phyloP scores from a whole-genome alignment of 2,113 vertebrate species.

The Albula goreensis region DNA sequence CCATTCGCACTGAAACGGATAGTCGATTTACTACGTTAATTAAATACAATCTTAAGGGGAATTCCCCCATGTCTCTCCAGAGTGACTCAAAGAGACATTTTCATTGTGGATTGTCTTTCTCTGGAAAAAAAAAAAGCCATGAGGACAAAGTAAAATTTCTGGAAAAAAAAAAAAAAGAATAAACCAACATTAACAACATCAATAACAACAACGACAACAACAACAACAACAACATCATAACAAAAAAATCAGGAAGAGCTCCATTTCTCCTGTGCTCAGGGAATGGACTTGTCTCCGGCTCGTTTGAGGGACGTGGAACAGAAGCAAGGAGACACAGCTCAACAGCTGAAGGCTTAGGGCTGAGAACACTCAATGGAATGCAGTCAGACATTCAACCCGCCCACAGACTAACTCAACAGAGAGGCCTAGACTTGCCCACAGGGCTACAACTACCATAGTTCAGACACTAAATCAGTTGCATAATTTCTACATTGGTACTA shows the following conservation, averaged over 20 bases:
- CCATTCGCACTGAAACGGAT: background rate
- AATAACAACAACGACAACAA: too few species aligned
- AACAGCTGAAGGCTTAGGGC: slow-evolving; percentile 20
- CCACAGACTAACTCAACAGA: slow-evolving; percentile 6
- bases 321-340: background rate
- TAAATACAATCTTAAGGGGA: background rate
- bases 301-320: background rate
- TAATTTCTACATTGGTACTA: slow-evolving; percentile 25
- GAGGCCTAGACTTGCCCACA: slow-evolving; percentile 2
- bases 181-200: too few species aligned
- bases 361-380: slow-evolving; percentile 4
- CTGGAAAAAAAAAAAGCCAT: background rate
- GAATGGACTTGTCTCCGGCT: background rate
- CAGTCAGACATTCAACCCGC: slow-evolving; percentile 7
- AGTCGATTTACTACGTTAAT: background rate
- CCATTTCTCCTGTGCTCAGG: background rate
- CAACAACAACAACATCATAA: background rate
- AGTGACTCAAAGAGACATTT: slow-evolving; percentile 9
- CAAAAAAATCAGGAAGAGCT: background rate
- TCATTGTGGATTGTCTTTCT: background rate
- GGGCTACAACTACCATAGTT: slow-evolving; percentile 27
- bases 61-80: background rate
- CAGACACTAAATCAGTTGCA: slow-evolving; percentile 29
- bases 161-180: background rate
- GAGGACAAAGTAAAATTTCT: background rate